Percentiles rank a stretch among this genome's conserved stretches.
Evolutionary conservation across 2,113 vertebrate species (phyloP).

Genomic region (Brachirus orientalis): DNA sequence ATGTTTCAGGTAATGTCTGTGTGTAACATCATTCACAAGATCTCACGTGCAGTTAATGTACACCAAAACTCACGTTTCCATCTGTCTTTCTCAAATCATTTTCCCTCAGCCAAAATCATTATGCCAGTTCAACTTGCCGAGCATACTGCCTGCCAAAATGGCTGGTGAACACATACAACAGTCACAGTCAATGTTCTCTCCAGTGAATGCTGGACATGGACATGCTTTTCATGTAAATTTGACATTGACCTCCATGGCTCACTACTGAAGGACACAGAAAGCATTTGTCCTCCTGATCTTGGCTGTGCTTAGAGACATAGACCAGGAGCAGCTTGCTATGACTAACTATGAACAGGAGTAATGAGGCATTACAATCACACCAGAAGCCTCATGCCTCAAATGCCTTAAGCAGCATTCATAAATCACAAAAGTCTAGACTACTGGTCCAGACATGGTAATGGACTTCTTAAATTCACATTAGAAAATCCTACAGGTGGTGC

Average conservation of each 20-base stretch:
- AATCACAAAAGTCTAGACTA: slow-evolving; percentile 79
- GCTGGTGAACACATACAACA: slow-evolving; percentile 44
- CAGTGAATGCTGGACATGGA: slow-evolving; percentile 35
- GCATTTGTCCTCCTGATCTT: slow-evolving; percentile 56
- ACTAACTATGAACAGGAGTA: slow-evolving; percentile 77
- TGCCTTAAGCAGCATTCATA: slow-evolving; percentile 74
- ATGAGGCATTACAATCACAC: slow-evolving; percentile 80
- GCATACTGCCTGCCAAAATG: slow-evolving; percentile 34
- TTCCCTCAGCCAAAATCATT: slow-evolving; percentile 40
- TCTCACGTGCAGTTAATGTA: too few relatives aligned
- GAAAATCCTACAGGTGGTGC: slow-evolving; percentile 61
- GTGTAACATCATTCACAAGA: slow-evolving; percentile 48
- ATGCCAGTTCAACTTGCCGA: slow-evolving; percentile 37
- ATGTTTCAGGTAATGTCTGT: slow-evolving; percentile 7
- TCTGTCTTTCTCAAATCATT: slow-evolving; percentile 30
- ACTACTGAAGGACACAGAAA: slow-evolving; percentile 51
- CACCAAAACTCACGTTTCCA: slow-evolving; percentile 25
- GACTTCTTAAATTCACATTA: slow-evolving; percentile 69
- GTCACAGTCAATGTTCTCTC: slow-evolving; percentile 48
- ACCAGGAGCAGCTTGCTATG: slow-evolving; percentile 72
- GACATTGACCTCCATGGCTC: slow-evolving; percentile 32
- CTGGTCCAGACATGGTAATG: slow-evolving; percentile 68
- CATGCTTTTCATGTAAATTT: slow-evolving; percentile 43
- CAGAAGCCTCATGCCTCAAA: slow-evolving; percentile 75
- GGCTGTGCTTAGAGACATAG: slow-evolving; percentile 64